phyloP scores from a whole-genome alignment of 2,888 invertebrate species.

The Eustalomyia histrio region DNA sequence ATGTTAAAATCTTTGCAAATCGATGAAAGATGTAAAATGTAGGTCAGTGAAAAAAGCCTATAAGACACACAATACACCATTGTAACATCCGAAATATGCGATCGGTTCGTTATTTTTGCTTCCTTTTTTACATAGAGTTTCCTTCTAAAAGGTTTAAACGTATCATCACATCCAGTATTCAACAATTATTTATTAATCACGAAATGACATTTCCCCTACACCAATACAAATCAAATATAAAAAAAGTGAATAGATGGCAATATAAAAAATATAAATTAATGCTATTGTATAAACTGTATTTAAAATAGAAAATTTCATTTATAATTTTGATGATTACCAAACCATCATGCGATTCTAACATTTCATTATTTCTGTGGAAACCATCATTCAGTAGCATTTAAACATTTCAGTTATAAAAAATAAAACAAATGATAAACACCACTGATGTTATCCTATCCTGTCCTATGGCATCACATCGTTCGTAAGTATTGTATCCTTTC shows the following conservation, averaged over 20 bases:
- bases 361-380: background rate
- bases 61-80: too few relatives aligned
- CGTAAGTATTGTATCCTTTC: conserved; percentile 44
- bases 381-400: conserved; percentile 1
- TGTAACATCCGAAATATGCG: too few relatives aligned
- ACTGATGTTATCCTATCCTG: conserved; percentile 16
- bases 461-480: conserved; percentile 15
- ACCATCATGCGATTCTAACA: conserved; percentile 15
- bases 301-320: conserved; percentile 58
- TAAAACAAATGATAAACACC: conserved; percentile 9
- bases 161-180: too few relatives aligned
- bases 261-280: conserved; percentile 45
- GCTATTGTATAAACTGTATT: conserved; percentile 46
- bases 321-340: conserved; percentile 49
- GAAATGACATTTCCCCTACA: conserved; percentile 5
- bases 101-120: too few relatives aligned
- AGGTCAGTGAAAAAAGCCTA: too few relatives aligned
- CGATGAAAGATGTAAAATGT: too few relatives aligned
- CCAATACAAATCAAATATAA: conserved; percentile 7
- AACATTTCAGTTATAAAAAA: background rate
- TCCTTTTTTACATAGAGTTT: too few relatives aligned
- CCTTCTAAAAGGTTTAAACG: too few relatives aligned
- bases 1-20: too few relatives aligned
- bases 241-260: background rate
- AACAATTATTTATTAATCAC: background rate